A percentile compares a stretch with the other conserved stretches of the same genome.
phyloP scores from a whole-genome alignment of 2,888 invertebrate species.

The Sylvicola cinctus region DNA sequence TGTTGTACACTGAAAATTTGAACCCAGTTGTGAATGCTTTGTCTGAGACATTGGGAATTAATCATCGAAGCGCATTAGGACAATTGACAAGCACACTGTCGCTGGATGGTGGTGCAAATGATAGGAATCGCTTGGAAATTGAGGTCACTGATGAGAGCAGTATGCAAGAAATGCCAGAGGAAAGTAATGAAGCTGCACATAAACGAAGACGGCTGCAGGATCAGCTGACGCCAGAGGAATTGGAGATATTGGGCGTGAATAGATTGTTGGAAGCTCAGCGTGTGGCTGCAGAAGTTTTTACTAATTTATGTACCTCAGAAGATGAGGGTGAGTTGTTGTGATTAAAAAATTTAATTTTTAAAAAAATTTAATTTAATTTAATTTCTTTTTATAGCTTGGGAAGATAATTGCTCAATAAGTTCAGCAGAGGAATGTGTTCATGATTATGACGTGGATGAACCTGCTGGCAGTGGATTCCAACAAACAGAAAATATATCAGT shows the following conservation, averaged over 20 bases:
- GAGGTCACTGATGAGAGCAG: slow-evolving; percentile 9
- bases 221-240: slow-evolving; percentile 24
- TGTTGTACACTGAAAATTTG: slow-evolving; percentile 27
- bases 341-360: no score
- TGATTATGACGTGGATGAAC: slow-evolving; percentile 18
- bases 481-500: slow-evolving; percentile 30
- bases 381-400: background rate
- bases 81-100: slow-evolving; percentile 30
- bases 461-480: slow-evolving; percentile 11
- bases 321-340: slow-evolving; percentile 32
- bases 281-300: slow-evolving; percentile 44
- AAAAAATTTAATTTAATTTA: slow-evolving; percentile 1
- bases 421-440: slow-evolving; percentile 25
- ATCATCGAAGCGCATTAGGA: slow-evolving; percentile 30
- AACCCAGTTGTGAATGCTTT: slow-evolving; percentile 30
- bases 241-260: slow-evolving; percentile 28
- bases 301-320: slow-evolving; percentile 40
- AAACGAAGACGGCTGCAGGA: slow-evolving; percentile 14
- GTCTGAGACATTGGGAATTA: slow-evolving; percentile 30
- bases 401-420: slow-evolving; percentile 24
- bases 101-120: slow-evolving; percentile 16
- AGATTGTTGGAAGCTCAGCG: slow-evolving; percentile 44
- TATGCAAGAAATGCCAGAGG: slow-evolving; percentile 10
- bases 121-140: slow-evolving; percentile 5
- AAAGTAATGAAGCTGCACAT: slow-evolving; percentile 15